Evolutionary conservation across 23 tunicate genomes (phyloP).

Genomic region (Botrylloides violaceus): DNA sequence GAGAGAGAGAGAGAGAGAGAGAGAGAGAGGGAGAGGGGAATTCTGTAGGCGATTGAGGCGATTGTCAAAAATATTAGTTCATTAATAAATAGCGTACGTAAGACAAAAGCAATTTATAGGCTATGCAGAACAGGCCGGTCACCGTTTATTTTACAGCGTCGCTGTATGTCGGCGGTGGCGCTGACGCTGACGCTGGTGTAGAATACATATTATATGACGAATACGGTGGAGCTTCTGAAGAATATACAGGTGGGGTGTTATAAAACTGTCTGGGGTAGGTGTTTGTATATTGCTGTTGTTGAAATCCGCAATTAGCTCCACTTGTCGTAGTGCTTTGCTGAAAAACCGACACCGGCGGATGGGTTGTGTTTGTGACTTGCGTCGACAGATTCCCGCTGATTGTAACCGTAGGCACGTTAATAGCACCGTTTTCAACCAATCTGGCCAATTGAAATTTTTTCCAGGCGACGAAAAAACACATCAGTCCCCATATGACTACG

Average conservation of each 20-base stretch:
- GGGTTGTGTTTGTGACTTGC: not conserved
- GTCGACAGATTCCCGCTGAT: not conserved
- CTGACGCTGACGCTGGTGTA: not conserved
- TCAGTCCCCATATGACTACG: not conserved
- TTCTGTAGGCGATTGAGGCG: too few relatives aligned
- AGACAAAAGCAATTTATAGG: too few relatives aligned
- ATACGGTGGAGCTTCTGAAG: not conserved
- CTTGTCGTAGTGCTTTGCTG: slow-evolving; percentile 1
- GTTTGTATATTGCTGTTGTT: not conserved
- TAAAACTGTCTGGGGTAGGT: not conserved
- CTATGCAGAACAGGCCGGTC: too few relatives aligned
- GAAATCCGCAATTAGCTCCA: not conserved
- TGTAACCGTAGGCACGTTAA: not conserved
- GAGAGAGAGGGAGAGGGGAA: too few relatives aligned
- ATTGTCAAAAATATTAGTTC: too few relatives aligned
- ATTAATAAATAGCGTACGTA: too few relatives aligned
- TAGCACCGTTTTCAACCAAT: not conserved
- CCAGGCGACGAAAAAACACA: not conserved
- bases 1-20: too few relatives aligned
- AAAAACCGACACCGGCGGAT: not conserved
- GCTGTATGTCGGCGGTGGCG: not conserved
- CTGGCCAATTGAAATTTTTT: not conserved
- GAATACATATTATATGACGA: not conserved
- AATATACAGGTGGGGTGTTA: not conserved
- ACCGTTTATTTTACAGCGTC: too few relatives aligned